phyloP scores from a whole-genome alignment of 1,140 invertebrate genomes.

The Tigriopus japonicus region DNA sequence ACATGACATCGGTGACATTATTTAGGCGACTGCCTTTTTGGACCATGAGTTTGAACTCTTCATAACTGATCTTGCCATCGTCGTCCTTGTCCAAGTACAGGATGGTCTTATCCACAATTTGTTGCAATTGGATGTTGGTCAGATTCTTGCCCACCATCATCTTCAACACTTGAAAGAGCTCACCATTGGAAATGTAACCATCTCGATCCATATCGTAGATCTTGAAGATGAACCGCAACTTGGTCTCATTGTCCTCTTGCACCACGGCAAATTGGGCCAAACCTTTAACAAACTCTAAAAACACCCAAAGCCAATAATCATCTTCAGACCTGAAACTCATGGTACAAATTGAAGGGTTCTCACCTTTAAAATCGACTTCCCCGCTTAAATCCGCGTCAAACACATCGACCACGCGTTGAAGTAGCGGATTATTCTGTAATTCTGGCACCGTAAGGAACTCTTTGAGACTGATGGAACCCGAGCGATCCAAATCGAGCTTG shows the following conservation, averaged over 20 bases:
- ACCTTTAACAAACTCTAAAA: slow-evolving; percentile 5
- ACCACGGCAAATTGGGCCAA: slow-evolving; percentile 10
- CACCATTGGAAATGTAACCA: slow-evolving; percentile 36
- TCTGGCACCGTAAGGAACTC: slow-evolving; percentile 38
- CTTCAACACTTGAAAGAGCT: slow-evolving; percentile 32
- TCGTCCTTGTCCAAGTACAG: slow-evolving; percentile 27
- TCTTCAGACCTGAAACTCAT: no score
- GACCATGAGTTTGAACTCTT: slow-evolving; percentile 23
- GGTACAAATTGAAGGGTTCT: no score
- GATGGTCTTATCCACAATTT: slow-evolving; percentile 29
- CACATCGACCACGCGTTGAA: slow-evolving; percentile 37
- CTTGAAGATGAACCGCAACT: slow-evolving; percentile 36
- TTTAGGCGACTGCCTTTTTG: no score
- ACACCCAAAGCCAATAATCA: no score
- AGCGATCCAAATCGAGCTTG: slow-evolving; percentile 36
- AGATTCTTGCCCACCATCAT: slow-evolving; percentile 34
- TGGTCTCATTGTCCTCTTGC: slow-evolving; percentile 17
- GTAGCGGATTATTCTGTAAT: slow-evolving; percentile 36
- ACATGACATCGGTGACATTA: no score
- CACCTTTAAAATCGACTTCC: slow-evolving; percentile 37
- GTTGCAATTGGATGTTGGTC: slow-evolving; percentile 25
- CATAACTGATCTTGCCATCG: slow-evolving; percentile 28
- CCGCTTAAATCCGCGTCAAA: slow-evolving; percentile 39
- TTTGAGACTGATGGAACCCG: slow-evolving; percentile 33
- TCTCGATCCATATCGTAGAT: slow-evolving; percentile 40